Percentiles rank a stretch among this genome's conserved stretches.
Conservation (phyloP, 2,888 invertebrate genomes). For the Drosophila quinaria region DNA sequence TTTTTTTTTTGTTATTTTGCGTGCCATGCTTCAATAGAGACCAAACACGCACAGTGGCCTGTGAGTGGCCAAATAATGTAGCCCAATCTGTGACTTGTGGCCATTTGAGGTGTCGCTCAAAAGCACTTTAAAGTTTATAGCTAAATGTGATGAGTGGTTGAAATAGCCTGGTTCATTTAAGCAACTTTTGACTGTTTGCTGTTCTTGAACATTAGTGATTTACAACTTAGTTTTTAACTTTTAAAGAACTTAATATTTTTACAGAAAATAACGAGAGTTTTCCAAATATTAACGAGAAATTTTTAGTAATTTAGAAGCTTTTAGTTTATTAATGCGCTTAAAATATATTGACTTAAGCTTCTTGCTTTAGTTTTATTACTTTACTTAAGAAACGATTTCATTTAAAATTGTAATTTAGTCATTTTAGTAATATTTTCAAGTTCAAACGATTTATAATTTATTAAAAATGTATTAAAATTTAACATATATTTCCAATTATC, state of each 20-base stretch:
- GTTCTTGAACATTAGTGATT: not conserved
- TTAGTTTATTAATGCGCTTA: no score
- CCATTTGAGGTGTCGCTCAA: constrained; percentile 6
- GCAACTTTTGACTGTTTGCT: not conserved
- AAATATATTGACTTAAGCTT: no score
- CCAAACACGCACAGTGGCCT: constrained; percentile 46
- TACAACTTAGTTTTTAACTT: not conserved
- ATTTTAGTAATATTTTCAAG: no score
- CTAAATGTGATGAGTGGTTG: not conserved
- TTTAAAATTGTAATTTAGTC: no score
- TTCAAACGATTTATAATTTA: no score
- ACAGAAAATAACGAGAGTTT: not conserved
- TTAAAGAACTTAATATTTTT: not conserved
- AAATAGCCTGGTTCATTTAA: not conserved
- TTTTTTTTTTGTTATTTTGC: constrained; percentile 21
- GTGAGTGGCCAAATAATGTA: not conserved
- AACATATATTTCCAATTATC: no score
- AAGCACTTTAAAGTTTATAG: constrained; percentile 17
- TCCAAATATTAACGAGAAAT: not conserved
- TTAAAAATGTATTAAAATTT: no score
- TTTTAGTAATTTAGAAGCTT: not conserved
- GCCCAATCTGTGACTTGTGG: constrained; percentile 4
- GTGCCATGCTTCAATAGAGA: constrained; percentile 30
- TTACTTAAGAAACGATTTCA: no score
- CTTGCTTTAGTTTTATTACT: no score